phyloP scores from a whole-genome alignment of 2,797 vertebrate species.

The Rhinichthys osculus region DNA sequence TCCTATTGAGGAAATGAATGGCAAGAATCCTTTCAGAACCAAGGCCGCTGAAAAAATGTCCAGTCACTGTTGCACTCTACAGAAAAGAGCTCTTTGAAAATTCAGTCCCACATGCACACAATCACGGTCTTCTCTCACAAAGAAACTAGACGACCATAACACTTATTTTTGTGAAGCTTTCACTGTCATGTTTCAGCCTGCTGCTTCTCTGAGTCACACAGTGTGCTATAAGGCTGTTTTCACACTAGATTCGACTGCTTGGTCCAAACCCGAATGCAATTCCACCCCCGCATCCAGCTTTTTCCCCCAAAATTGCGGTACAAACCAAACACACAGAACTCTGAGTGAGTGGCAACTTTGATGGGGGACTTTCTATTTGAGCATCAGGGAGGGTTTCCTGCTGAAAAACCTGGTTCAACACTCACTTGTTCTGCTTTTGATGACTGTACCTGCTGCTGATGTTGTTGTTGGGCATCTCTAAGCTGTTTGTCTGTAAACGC shows the following conservation, averaged over 20 bases:
- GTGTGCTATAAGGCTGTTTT: constrained; percentile 3
- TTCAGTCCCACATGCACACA: constrained; percentile 6
- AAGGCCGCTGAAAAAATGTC: not conserved
- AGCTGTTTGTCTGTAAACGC: constrained; percentile 37
- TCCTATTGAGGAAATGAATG: not conserved
- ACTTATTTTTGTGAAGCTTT: constrained; percentile 39
- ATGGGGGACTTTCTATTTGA: constrained; percentile 16
- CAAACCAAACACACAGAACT: not conserved
- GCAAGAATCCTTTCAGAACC: constrained; percentile 15
- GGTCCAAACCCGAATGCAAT: constrained; percentile 10
- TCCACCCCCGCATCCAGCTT: not conserved
- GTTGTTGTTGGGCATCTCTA: not conserved
- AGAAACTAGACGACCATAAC: constrained; percentile 14
- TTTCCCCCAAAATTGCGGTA: not conserved
- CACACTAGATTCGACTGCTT: not conserved
- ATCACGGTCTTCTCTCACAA: not conserved
- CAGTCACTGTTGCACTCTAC: not conserved
- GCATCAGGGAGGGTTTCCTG: constrained; percentile 36
- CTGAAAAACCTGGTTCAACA: constrained; percentile 17
- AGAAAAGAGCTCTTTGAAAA: constrained; percentile 13
- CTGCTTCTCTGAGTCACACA: constrained; percentile 39
- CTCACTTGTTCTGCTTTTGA: constrained; percentile 22
- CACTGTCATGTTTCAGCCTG: constrained; percentile 36
- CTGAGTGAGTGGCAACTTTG: constrained; percentile 31
- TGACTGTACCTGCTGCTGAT: not conserved